Conservation (phyloP, 2,797 vertebrate genomes). For the Pipistrellus nathusii region DNA sequence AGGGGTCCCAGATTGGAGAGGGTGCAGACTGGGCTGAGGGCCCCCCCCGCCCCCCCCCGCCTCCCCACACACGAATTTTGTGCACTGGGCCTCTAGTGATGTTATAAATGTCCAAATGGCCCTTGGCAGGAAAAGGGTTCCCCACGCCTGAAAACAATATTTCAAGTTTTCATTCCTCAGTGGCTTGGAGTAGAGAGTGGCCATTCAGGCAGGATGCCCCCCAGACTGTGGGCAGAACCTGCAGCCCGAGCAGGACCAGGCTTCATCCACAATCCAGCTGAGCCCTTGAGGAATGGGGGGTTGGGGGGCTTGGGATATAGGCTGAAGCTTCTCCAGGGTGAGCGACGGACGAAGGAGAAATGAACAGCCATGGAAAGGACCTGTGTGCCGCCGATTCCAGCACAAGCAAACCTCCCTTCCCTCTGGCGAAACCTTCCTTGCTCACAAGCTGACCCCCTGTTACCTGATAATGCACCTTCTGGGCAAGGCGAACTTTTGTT, state of each 20-base stretch:
- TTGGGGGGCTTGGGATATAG: neutral
- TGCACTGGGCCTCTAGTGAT: no score
- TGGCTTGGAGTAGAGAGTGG: neutral
- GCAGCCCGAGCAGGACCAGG: neutral
- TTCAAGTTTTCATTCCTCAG: conserved; percentile 58
- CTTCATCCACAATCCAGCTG: neutral
- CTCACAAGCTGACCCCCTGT: neutral
- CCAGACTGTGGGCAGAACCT: neutral
- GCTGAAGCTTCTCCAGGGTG: neutral
- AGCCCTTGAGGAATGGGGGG: neutral
- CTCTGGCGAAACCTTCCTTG: neutral
- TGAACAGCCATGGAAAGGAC: neutral
- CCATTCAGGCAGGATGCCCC: conserved; percentile 19
- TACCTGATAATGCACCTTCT: neutral
- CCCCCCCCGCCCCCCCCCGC: no score
- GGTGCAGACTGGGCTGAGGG: no score
- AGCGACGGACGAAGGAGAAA: neutral
- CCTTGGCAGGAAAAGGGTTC: no score
- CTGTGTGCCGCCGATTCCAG: neutral
- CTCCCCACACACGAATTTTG: no score
- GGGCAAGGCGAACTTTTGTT: neutral
- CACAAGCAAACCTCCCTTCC: neutral
- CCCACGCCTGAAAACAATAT: neutral
- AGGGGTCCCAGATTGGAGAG: no score
- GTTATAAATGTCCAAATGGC: no score